Evolutionary conservation across 2,888 invertebrate species (phyloP), one percentile per base, ranked within the genome.

Genomic region (Crocallis elinguaria): DNA sequence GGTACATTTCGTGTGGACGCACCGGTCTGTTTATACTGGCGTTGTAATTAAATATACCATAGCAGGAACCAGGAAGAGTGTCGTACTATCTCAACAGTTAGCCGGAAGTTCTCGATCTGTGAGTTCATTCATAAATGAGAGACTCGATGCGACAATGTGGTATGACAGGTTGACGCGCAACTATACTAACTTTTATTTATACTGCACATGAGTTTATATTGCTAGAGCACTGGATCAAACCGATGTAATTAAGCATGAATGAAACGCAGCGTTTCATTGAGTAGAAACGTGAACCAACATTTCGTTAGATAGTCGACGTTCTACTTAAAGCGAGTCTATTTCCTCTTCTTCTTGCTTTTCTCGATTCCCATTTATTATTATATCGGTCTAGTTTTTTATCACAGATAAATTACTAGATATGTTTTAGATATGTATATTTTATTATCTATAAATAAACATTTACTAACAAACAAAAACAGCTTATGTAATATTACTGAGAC

Each of bases 41-140:
- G 66, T 69, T 70, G 86, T 87, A 86, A 88, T 90, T 88, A 91
- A 88, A 89, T 87, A 89, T 85, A 86, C 86, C 88, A 86, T 85
- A 84, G 86, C 88, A 89, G 91, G 90, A 90, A 91, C 90, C 87
- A 90, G 91, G 91, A 91, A 91, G 88, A 90, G 90, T 84, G 86
- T 88, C 88, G 91, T 90, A 91, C 90, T 91, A 91, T 91, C 90
- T 89, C 85, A 83, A 90, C 90, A 86, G 90, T 84, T 88, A 89
- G 86, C 89, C 91, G 91, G 91, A 91, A 90, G 89, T 83, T 82
- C 84, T 81, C 86, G 89, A 88, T 91, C 91, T 88, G 88, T 86
- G 84, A 84, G 86, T 90, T 88, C 91, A 91, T 91, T 91, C 91
- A 91, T 90, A 89, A 91, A 90, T 82, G 88, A 84, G 77, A 73